Percentiles rank a stretch among this genome's conserved stretches.
These are phyloP conservation scores for Mesitornis unicolor DNA, from an alignment of 2,113 vertebrate genomes.

Conservation along the genomic window DNA sequence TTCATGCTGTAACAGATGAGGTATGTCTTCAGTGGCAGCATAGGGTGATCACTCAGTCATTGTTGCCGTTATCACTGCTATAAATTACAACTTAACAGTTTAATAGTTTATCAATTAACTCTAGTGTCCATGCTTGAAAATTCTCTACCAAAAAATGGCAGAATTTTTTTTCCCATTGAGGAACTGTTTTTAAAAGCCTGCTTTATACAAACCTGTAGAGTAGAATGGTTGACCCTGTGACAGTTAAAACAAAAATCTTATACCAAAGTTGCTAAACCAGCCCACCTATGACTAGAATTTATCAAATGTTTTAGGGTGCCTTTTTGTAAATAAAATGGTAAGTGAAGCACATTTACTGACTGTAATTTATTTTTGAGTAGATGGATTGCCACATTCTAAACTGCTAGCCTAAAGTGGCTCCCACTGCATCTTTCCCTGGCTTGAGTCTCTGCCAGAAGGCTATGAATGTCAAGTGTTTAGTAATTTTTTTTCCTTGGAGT, in stretches of 20 bases:
- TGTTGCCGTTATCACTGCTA: not conserved
- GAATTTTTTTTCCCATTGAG: not conserved
- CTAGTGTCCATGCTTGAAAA: not conserved
- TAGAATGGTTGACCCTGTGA: not conserved
- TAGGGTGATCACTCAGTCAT: not conserved
- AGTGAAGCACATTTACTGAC: not conserved
- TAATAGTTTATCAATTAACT: conserved; percentile 60
- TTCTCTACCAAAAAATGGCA: not conserved
- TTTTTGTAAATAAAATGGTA: not conserved
- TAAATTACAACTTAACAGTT: conserved; percentile 32
- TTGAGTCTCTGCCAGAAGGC: not conserved
- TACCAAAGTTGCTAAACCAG: not conserved
- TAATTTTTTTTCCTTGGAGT: not conserved
- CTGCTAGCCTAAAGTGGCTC: not conserved
- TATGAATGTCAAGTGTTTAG: not conserved
- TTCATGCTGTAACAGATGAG: conserved; percentile 2
- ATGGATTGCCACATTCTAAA: not conserved
- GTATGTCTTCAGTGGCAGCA: not conserved
- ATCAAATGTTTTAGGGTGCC: not conserved
- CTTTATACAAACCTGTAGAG: not conserved
- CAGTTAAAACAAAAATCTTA: not conserved
- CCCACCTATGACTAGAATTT: not conserved
- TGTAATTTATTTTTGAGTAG: not conserved
- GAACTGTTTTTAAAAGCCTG: not conserved
- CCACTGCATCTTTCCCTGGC: not conserved